Percentiles rank a stretch among this genome's conserved stretches.
phyloP scores from a whole-genome alignment of 1,140 invertebrate genomes.

The Drosophila lini region DNA sequence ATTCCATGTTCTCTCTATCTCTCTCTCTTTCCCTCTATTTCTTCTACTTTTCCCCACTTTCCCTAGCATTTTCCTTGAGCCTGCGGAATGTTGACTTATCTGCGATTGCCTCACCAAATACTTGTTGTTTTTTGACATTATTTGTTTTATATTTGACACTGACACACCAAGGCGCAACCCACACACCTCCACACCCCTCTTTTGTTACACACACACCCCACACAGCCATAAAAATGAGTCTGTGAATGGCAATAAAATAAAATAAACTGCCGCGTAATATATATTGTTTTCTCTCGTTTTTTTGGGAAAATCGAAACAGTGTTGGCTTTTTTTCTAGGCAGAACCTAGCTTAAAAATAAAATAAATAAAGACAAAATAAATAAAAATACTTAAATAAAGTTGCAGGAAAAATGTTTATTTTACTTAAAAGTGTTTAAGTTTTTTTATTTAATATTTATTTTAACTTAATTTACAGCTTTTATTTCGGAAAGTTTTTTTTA shows the following conservation, averaged over 20 bases:
- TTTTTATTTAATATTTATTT: too few relatives aligned
- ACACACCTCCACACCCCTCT: background rate
- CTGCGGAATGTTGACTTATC: conserved; percentile 77
- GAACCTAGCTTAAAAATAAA: conserved; percentile 17
- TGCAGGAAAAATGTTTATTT: too few relatives aligned
- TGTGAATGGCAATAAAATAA: conserved; percentile 77
- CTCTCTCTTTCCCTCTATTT: background rate
- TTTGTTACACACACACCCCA: background rate
- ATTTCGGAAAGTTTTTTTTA: too few relatives aligned
- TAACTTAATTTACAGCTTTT: too few relatives aligned
- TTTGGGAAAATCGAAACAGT: conserved; percentile 13
- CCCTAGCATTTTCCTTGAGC: conserved; percentile 25
- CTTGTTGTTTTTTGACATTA: conserved; percentile 63
- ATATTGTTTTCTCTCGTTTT: conserved; percentile 19
- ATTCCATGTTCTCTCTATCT: background rate
- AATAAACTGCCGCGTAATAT: conserved; percentile 73
- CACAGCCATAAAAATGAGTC: conserved; percentile 65
- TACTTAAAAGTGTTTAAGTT: too few relatives aligned
- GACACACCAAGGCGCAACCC: conserved; percentile 16
- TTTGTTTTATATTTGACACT: conserved; percentile 81
- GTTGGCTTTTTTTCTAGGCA: background rate
- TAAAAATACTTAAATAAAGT: too few relatives aligned
- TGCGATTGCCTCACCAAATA: conserved; percentile 59
- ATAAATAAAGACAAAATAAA: too few relatives aligned
- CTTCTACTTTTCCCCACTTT: conserved; percentile 46